phyloP scores from a whole-genome alignment of 2,797 vertebrate genomes.

The Myripristis murdjan region DNA sequence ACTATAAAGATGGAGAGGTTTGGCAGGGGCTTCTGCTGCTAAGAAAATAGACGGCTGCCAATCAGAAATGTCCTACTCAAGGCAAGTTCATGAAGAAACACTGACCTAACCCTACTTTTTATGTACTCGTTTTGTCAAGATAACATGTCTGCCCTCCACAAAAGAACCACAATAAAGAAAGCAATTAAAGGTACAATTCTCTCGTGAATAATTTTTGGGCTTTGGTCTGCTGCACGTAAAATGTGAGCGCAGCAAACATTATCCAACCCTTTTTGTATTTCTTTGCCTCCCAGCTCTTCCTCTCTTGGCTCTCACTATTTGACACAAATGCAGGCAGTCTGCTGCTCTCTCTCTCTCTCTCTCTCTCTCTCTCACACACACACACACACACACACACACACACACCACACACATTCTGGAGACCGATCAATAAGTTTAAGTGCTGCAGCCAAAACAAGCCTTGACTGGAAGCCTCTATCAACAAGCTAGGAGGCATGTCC shows the following conservation, averaged over 20 bases:
- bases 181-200: conserved; percentile 29
- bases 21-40: conserved; percentile 59
- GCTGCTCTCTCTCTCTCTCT: conserved; percentile 6
- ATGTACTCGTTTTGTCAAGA: background rate
- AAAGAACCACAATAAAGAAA: conserved; percentile 53
- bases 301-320: conserved; percentile 39
- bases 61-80: conserved; percentile 56
- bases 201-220: conserved; percentile 43
- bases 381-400: background rate
- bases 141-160: conserved; percentile 2
- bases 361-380: background rate
- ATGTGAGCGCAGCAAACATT: conserved; percentile 32
- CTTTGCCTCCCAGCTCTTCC: conserved; percentile 26
- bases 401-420: conserved; percentile 26
- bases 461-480: conserved; percentile 14
- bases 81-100: conserved; percentile 46
- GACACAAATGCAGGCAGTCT: conserved; percentile 33
- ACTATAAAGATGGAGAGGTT: conserved; percentile 54
- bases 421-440: conserved; percentile 11
- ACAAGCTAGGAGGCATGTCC: conserved; percentile 14
- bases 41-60: conserved; percentile 34
- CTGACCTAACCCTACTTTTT: conserved; percentile 16
- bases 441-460: conserved; percentile 5
- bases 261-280: conserved; percentile 31
- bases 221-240: conserved; percentile 37